Conservation (phyloP, 2,797 vertebrate genomes). For the Gobio occitaniae region DNA sequence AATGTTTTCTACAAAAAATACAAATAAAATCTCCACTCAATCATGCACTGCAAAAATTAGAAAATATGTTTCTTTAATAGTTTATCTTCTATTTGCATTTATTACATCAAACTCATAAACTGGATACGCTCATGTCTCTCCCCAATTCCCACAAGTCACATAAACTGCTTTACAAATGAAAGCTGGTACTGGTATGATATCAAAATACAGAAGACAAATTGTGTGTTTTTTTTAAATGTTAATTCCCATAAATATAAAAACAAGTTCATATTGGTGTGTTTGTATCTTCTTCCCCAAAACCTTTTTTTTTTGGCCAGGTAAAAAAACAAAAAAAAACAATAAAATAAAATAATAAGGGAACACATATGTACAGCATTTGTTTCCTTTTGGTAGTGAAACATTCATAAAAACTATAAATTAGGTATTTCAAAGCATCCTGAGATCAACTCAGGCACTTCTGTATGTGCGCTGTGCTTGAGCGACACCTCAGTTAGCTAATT, state of each 20-base stretch:
- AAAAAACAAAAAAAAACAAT: slow-evolving; percentile 67
- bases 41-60: slow-evolving; percentile 81
- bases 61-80: slow-evolving; percentile 88
- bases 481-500: slow-evolving; percentile 43
- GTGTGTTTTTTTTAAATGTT: slow-evolving; percentile 63
- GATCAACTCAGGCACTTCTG: slow-evolving; percentile 59
- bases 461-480: slow-evolving; percentile 56
- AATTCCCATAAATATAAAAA: slow-evolving; percentile 78
- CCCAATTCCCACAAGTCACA: slow-evolving; percentile 67
- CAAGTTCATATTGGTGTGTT: slow-evolving; percentile 68
- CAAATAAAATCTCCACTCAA: slow-evolving; percentile 72
- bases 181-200: slow-evolving; percentile 84
- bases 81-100: slow-evolving; percentile 83
- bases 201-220: slow-evolving; percentile 85
- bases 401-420: slow-evolving; percentile 74
- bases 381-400: slow-evolving; percentile 77
- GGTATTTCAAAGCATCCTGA: slow-evolving; percentile 65
- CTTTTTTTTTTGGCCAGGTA: slow-evolving; percentile 75
- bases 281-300: slow-evolving; percentile 80
- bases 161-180: slow-evolving; percentile 82
- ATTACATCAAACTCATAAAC: slow-evolving; percentile 80
- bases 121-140: slow-evolving; percentile 72
- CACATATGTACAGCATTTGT: slow-evolving; percentile 84
- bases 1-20: slow-evolving; percentile 70
- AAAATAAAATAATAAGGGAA: slow-evolving; percentile 48